Base-by-base conservation (phyloP, 2,888 invertebrate genomes). In the Candidula unifasciata region DNA sequence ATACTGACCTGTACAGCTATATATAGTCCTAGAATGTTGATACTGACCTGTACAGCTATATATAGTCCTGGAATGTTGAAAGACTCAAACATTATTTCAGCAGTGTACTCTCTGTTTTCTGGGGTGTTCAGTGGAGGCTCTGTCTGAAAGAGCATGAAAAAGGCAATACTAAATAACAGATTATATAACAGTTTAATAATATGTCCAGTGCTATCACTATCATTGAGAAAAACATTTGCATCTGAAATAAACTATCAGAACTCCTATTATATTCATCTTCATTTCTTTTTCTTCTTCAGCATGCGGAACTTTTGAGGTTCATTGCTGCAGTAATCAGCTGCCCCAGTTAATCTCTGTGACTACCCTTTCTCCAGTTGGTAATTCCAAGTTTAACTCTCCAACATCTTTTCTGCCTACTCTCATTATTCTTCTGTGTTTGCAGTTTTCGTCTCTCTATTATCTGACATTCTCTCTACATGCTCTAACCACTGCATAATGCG, bases 21-120 rank as follows among this genome's bases (percentile, higher is more conserved):
- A 93, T 99, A 99, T 89, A 99, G 95, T 44, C 8, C 13, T 44
- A 44, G 44, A 10, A 10, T 13, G 13, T 44, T 6, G 8, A 44
- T 10, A 87, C 89, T 87, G 87, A 94, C 94, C 92, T 99, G 99
- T 60, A 99, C 99, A 87, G 99, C 99, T 90, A 99, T 99, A 93
- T 99, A 99, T 89, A 99, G 95, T 52, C 99, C 99, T 89, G 99
- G 99, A 88, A 99, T 99, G 95, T 99, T 99, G 94, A 99, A 99
- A 52, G 99, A 98, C 94, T 99, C 99, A 94, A 99, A 99, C 99
- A 99, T 99, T 90, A 99, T 99, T 95, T 99, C 99, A 91, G 95
- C 94, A 87, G 95, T 95, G 90, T 95, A 95, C 91, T 95, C 95
- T 84, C 99, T 95, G 94, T 99, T 99, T 94, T 99, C 99, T 0